Percentiles rank a stretch among this genome's conserved stretches.
Conservation (phyloP, 2,113 vertebrate genomes). For the Seriola rivoliana region DNA sequence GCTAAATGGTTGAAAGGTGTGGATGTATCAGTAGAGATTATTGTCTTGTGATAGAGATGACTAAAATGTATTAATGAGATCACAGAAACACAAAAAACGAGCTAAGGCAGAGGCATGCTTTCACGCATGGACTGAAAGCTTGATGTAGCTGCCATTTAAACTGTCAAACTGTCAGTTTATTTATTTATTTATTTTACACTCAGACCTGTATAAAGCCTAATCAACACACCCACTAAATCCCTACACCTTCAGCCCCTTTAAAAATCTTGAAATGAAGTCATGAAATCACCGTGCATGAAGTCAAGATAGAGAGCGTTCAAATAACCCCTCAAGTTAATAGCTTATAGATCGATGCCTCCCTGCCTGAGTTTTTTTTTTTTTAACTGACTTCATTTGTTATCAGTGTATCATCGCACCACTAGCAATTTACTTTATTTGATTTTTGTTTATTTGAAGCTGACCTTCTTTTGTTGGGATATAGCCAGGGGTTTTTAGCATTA, state of each 20-base stretch:
- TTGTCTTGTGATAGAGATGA: background rate
- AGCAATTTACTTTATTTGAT: constrained; percentile 4
- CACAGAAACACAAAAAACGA: background rate
- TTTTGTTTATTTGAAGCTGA: constrained; percentile 19
- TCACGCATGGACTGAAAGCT: background rate
- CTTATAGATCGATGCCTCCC: constrained; percentile 54
- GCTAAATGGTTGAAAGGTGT: constrained; percentile 41
- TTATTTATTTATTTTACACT: background rate
- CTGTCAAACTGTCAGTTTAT: too few species aligned
- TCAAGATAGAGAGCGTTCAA: constrained; percentile 23
- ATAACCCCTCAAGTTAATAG: constrained; percentile 43
- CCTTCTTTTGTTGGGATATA: background rate
- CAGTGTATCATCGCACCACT: background rate
- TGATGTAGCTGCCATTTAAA: background rate
- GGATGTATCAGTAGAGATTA: background rate
- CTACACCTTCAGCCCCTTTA: background rate
- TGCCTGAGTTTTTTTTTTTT: background rate
- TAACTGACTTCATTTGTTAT: background rate
- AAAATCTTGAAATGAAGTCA: constrained; percentile 36
- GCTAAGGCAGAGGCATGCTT: background rate
- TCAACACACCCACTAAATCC: constrained; percentile 15
- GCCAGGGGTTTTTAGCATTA: constrained; percentile 10
- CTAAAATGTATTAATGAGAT: background rate
- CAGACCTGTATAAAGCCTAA: background rate
- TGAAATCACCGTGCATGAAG: constrained; percentile 19